Evolutionary conservation across 2,888 invertebrate genomes (phyloP), one percentile per base, ranked within the genome.

Genomic region (Xestia sexstrigata): DNA sequence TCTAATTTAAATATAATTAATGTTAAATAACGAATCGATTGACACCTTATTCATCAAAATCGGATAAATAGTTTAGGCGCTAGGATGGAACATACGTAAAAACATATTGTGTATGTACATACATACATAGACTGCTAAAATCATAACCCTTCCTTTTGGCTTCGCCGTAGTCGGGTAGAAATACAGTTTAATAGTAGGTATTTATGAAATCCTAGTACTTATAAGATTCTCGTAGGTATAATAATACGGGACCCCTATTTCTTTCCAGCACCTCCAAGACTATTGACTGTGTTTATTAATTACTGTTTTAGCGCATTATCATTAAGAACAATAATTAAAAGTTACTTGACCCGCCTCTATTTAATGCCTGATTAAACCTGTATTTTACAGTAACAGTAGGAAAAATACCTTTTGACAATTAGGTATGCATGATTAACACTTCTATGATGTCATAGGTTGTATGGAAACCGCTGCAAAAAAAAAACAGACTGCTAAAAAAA

Each of bases 201-300:
- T 42, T 39, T 63, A 52, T 39, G 13, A 35, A 52, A 62, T 23
- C 47, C 55, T 20, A 62, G 20, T 35, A 35, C 35, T 35, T 35
- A 35, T 35, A 73, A 72, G 65, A 66, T 49, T 39, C 20, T 26
- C 15, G 30, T n/a, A 15, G 39, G 4, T n/a, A n/a, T n/a, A 35
- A 3, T 68, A 85, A 93, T 93, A 90, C 87, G 93, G 93, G 93
- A n/a, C 91, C 92, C 92, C 81, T 87, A 93, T 93, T 89, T 79
- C 76, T 83, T 84, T 69, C 17, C 47, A 83, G 66, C 75, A 81
- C 72, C 73, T 82, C 26, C 52, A 2, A 17, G 26, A 20, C 60
- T 63, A 75, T 49, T 65, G 65, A 74, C 65, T 60, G 74, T 66
- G 78, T 80, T 82, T 85, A 87, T 86, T 84, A 89, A 88, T 86